These are phyloP conservation scores for Drosophila mojavensis DNA, from an alignment of 1,140 invertebrate species.

Conservation along the genomic window DNA sequence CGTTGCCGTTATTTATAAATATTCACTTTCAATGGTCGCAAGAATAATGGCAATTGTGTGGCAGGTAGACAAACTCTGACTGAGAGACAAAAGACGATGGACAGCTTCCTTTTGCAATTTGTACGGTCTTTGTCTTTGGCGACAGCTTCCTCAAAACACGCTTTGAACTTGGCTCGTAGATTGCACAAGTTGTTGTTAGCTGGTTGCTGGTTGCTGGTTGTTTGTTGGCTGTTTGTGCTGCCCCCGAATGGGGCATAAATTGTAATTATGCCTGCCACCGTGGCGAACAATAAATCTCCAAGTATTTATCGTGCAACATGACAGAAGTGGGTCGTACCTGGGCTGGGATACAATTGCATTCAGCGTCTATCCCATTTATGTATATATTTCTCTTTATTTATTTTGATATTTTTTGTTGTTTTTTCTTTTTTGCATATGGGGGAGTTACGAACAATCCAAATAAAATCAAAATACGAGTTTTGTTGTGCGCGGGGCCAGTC, in stretches of 20 bases:
- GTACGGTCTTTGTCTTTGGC: conserved; percentile 72
- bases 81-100: conserved; percentile 34
- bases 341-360: conserved; percentile 34
- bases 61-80: conserved; percentile 55
- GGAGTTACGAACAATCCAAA: conserved; percentile 44
- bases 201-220: background rate
- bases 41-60: conserved; percentile 75
- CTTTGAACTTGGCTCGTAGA: conserved; percentile 66
- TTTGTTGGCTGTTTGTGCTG: conserved; percentile 14
- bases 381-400: background rate
- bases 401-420: background rate
- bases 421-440: conserved; percentile 53
- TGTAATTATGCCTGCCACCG: conserved; percentile 80
- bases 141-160: conserved; percentile 79
- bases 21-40: conserved; percentile 65
- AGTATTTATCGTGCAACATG: conserved; percentile 80
- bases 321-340: conserved; percentile 75
- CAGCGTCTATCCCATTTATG: conserved; percentile 6
- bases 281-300: conserved; percentile 75
- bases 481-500: conserved; percentile 19
- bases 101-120: conserved; percentile 72
- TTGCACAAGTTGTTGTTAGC: conserved; percentile 56
- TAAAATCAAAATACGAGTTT: conserved; percentile 20
- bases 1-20: conserved; percentile 6
- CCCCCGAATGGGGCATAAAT: conserved; percentile 72